Base-by-base conservation (phyloP, 2,888 invertebrate species). In the Liopterus haemorrhoidalis region DNA sequence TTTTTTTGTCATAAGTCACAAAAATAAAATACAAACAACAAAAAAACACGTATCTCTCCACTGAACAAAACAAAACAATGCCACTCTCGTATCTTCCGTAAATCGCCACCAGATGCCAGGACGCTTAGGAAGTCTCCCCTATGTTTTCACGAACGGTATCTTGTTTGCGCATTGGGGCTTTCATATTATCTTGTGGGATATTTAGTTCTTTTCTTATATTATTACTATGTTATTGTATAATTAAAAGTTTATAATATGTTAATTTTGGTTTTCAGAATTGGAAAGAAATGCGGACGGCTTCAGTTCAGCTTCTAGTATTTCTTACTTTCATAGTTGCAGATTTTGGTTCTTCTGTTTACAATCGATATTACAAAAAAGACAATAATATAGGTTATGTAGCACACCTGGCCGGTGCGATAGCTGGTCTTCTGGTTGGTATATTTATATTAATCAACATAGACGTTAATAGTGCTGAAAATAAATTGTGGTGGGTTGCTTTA, bases 361-460 rank as follows among this genome's bases (percentile, higher is more conserved):
- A 85, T 61, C 73, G 88, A 15, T 88, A 91, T 65, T 71, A 79
- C 50, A 25, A 69, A 74, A 1, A 59, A 65, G 69, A 76, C 32
- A 81, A 80, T 61, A 81, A 88, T 67, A 81, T 91, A 41, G 92
- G 92, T n/a, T 93, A 93, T 62, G 83, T 88, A 4, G 93, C 93
- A 14, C 94, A 95, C 68, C 69, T 92, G 25, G 90, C 86, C 0
- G 94, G 94, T 2, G 90, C 91, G 28, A 55, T 93, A 2, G 91
- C 92, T 41, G 96, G 96, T 56, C 66, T 82, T 2, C 66, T 82
- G 14, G 72, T 82, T 28, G 82, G 81, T 2, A 72, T 82, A 49
- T 85, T 89, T 6, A 79, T 88, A 1, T 71, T 92, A n/a, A 74
- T 88, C 15, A 92, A 92, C 68, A 71, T 92, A 5, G 81, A 84